Evolutionary conservation across 2,888 invertebrate species (phyloP), one percentile per base, ranked within the genome.

Genomic region (Drosophila kanekoi): DNA sequence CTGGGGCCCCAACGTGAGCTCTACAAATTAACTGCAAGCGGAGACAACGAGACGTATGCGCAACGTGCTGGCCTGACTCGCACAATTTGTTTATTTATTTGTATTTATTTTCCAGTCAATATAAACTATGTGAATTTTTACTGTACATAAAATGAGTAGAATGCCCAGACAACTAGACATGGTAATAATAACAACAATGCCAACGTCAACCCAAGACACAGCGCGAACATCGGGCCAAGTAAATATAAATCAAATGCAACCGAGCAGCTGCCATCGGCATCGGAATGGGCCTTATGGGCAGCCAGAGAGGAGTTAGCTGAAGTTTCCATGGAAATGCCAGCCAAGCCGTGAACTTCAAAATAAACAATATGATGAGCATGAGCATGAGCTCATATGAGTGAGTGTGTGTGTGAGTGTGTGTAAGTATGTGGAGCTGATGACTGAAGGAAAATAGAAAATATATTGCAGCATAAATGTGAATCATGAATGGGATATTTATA

Each of bases 31-130:
- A 87, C 75, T 78, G 81, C 62, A 57, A 72, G 64, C 65, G 53
- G 64, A 51, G 83, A 79, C 87, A 87, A 65, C 81, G 79, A 58
- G 79, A 68, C 88, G 83, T 83, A 83, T 83, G 77, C 45, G 83
- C 80, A 77, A 82, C 56, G 51, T 14, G 45, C 35, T n/a, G 10
- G 38, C 37, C 33, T 14, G 23, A 40, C 65, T 47, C 58, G 54
- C 63, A 59, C 58, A 71, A 72, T 76, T 81, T 85, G 79, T 79
- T 84, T 87, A 85, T 74, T 81, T 89, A 89, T 88, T 89, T 91
- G 75, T 89, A 91, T 90, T 90, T 91, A 91, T 89, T 91, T 91
- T 91, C 91, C 90, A 91, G 90, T 91, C 91, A 90, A 91, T 91
- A 91, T 91, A 91, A 91, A 89, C 85, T 83, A 90, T 82, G 91